Conservation (phyloP, 1,140 invertebrate genomes). For the Achatina immaculata region DNA sequence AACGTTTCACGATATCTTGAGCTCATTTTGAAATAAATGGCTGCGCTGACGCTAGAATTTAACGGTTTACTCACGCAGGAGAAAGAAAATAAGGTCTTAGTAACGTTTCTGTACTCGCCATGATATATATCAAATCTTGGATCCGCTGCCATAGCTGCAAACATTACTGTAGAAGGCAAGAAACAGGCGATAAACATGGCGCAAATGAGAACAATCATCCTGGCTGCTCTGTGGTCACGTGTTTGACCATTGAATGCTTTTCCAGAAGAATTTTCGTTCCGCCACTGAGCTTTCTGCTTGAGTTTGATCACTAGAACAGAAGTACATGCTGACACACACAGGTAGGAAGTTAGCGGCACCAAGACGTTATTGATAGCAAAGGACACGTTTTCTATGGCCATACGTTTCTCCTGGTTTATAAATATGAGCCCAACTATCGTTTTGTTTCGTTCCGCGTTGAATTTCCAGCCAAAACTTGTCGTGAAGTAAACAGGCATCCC, state of each 20-base stretch:
- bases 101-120: not conserved
- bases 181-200: slow-evolving; percentile 5
- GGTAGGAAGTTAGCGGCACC: not conserved
- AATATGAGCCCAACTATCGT: not conserved
- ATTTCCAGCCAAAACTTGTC: not conserved
- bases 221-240: not conserved
- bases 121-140: not conserved
- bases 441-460: not conserved
- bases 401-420: not conserved
- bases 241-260: not conserved
- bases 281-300: slow-evolving; percentile 9
- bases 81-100: not conserved
- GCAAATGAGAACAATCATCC: not conserved
- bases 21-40: not conserved
- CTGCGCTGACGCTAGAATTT: not conserved
- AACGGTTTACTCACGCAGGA: not conserved
- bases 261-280: not conserved
- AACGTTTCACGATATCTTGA: not conserved
- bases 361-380: not conserved
- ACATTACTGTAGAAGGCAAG: not conserved
- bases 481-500: not conserved
- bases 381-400: not conserved
- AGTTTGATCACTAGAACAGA: not conserved
- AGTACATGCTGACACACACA: not conserved
- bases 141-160: not conserved